Percentiles rank a stretch among this genome's conserved stretches.
Evolutionary conservation across 2,797 vertebrate genomes (phyloP).

Genomic region (Phataginus tricuspis): DNA sequence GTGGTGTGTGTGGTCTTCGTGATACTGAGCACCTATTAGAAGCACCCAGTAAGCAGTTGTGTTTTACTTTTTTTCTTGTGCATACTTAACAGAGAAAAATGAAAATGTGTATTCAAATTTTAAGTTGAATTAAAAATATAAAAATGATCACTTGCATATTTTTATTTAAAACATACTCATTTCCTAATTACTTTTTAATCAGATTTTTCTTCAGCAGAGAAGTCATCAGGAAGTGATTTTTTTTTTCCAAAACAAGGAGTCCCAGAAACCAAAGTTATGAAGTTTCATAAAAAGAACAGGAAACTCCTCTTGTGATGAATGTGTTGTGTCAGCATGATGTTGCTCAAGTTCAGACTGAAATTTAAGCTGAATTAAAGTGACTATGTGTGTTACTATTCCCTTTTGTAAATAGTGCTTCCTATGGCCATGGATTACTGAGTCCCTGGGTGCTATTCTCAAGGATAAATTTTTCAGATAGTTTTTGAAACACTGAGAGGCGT

Average conservation of each 20-base stretch:
- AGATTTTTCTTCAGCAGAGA: constrained; percentile 44
- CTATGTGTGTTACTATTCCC: background rate
- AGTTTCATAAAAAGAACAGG: constrained; percentile 60
- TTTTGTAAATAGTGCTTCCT: background rate
- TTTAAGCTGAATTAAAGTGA: background rate
- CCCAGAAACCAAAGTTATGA: constrained; percentile 69
- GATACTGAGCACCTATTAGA: constrained; percentile 61
- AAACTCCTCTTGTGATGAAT: constrained; percentile 53
- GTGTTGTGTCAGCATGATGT: constrained; percentile 47
- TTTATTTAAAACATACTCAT: constrained; percentile 19
- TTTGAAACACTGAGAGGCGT: background rate
- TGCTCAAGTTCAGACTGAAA: background rate
- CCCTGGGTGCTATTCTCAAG: background rate
- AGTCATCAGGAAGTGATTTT: constrained; percentile 67
- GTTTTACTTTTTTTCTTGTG: background rate
- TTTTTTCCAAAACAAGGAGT: constrained; percentile 54
- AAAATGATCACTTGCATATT: constrained; percentile 9
- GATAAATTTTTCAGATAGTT: background rate
- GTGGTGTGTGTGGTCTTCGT: constrained; percentile 63
- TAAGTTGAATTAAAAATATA: constrained; percentile 55
- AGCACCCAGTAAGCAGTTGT: constrained; percentile 9
- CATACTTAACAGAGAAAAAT: background rate
- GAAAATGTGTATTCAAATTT: background rate
- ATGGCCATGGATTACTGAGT: background rate
- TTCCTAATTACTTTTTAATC: constrained; percentile 63